A percentile compares a stretch with the other conserved stretches of the same genome.
These are phyloP conservation scores for Diarsia dahlii DNA, from an alignment of 2,888 invertebrate genomes.

Conservation along the genomic window DNA sequence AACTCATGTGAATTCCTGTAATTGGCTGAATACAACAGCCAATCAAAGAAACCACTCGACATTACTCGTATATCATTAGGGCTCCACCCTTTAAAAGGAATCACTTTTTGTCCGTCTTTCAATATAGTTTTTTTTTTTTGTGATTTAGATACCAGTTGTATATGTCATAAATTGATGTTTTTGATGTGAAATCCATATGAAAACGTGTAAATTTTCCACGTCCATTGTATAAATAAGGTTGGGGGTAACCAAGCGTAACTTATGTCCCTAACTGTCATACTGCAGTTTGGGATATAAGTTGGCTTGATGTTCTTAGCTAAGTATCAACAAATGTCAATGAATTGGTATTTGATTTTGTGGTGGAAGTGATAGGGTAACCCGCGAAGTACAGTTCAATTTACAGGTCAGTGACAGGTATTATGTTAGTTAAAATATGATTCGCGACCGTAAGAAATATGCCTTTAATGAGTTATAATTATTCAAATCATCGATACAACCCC, in stretches of 20 bases:
- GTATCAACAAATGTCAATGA: not conserved
- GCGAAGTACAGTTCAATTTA: too few species aligned
- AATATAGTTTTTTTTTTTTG: not conserved
- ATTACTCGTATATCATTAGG: not conserved
- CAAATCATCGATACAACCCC: too few species aligned
- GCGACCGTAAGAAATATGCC: too few species aligned
- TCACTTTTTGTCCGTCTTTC: not conserved
- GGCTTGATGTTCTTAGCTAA: not conserved
- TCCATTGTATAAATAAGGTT: not conserved
- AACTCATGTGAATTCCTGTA: constrained; percentile 31
- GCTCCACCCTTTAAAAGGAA: not conserved
- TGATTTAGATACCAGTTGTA: not conserved
- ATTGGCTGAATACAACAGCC: not conserved
- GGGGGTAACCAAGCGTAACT: not conserved
- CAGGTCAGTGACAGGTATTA: too few species aligned
- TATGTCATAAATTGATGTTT: not conserved
- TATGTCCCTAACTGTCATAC: not conserved
- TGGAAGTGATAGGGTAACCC: too few species aligned
- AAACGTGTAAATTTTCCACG: constrained; percentile 11
- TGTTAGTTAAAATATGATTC: too few species aligned
- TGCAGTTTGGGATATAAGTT: not conserved
- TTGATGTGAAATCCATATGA: constrained; percentile 7
- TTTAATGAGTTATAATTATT: too few species aligned
- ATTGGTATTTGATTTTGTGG: not conserved
- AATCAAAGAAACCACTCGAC: not conserved